Conservation (phyloP, 2,797 vertebrate species). For the Nyctibius grandis region DNA sequence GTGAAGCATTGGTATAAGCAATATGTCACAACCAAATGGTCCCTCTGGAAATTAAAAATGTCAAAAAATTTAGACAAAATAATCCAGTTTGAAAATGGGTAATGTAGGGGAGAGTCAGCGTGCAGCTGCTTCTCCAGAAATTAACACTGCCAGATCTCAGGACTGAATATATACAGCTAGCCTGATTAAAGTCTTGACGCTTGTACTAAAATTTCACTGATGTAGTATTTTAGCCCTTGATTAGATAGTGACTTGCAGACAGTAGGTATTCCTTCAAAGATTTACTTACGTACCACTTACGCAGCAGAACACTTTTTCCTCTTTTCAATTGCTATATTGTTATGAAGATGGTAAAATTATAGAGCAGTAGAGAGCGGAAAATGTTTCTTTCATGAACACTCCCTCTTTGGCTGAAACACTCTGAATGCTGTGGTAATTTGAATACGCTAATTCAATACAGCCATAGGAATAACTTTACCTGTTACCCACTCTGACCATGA, state of each 20-base stretch:
- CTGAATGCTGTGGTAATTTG: neutral
- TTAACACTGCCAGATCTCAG: neutral
- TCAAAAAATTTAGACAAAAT: neutral
- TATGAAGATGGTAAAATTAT: neutral
- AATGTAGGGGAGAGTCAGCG: neutral
- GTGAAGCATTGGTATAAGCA: neutral
- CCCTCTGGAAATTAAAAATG: neutral
- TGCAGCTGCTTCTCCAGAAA: neutral
- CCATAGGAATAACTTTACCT: neutral
- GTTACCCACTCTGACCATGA: neutral
- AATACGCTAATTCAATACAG: fast-evolving
- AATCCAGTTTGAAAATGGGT: neutral
- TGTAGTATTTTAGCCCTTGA: neutral
- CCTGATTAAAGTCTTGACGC: neutral
- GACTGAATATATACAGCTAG: neutral
- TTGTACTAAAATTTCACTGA: neutral
- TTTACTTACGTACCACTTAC: neutral
- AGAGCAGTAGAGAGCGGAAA: neutral
- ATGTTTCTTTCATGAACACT: neutral
- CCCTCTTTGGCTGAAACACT: neutral
- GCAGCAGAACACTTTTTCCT: neutral
- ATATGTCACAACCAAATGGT: neutral
- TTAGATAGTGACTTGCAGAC: neutral
- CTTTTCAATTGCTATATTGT: neutral
- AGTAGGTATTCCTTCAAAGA: neutral